Conservation (phyloP, 2,797 vertebrate genomes). For the Chromis chromis region DNA sequence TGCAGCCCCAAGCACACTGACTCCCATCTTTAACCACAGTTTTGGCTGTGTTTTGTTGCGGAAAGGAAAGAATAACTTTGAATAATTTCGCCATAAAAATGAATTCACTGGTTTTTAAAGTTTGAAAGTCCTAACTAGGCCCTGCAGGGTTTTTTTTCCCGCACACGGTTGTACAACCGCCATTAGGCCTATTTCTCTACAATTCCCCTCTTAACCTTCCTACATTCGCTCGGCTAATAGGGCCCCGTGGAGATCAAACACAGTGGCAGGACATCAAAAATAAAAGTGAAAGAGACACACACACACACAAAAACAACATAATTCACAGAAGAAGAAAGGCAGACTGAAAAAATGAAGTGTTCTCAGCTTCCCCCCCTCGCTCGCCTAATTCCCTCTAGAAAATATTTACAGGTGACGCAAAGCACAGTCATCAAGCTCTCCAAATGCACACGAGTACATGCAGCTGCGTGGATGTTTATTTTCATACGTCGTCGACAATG, state of each 20-base stretch:
- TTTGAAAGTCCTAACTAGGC: slow-evolving; percentile 5
- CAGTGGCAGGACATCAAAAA: slow-evolving; percentile 44
- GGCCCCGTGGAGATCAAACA: slow-evolving; percentile 59
- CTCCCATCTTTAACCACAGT: no score
- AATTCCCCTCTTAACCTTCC: slow-evolving; percentile 56
- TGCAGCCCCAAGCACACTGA: no score
- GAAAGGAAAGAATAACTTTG: background rate
- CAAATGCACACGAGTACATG: slow-evolving; percentile 38
- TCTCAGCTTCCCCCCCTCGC: slow-evolving; percentile 8
- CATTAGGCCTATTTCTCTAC: slow-evolving; percentile 47
- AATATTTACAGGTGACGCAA: slow-evolving; percentile 40
- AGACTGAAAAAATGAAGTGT: slow-evolving; percentile 49
- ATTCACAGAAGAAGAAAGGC: slow-evolving; percentile 37
- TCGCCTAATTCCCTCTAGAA: slow-evolving; percentile 37
- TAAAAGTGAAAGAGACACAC: background rate
- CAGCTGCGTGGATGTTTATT: slow-evolving; percentile 38
- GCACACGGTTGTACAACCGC: slow-evolving; percentile 34
- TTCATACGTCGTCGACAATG: slow-evolving; percentile 20
- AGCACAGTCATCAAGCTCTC: slow-evolving; percentile 29
- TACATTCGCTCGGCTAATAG: slow-evolving; percentile 56
- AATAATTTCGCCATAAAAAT: background rate
- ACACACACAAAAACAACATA: background rate
- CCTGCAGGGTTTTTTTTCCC: background rate
- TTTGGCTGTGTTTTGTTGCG: background rate
- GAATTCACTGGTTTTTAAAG: background rate